Evolutionary conservation across 2,888 invertebrate genomes (phyloP).

Genomic region (Ectemnius continuus): DNA sequence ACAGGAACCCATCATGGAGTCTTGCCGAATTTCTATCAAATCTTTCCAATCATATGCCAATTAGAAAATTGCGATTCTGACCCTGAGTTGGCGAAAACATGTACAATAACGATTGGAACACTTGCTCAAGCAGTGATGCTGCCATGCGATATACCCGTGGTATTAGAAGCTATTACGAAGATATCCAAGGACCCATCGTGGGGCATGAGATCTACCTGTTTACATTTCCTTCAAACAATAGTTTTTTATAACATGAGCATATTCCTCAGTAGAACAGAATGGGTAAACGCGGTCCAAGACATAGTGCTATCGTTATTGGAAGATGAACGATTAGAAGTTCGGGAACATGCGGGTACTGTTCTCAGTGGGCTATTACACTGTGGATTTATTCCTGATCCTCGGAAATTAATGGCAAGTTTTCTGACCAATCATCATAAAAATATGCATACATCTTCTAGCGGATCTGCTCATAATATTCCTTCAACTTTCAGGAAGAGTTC

Average conservation of each 20-base stretch:
- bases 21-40: constrained; percentile 81
- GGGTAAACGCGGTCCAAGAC: constrained; percentile 81
- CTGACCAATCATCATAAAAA: background rate
- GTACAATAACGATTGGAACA: constrained; percentile 84
- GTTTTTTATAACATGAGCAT: constrained; percentile 86
- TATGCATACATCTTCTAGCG: background rate
- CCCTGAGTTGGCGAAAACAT: constrained; percentile 86
- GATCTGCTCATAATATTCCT: constrained; percentile 2
- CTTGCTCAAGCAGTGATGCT: constrained; percentile 84
- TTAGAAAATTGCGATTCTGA: constrained; percentile 89
- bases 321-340: constrained; percentile 88
- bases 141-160: constrained; percentile 81
- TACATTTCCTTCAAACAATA: constrained; percentile 85
- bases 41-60: constrained; percentile 84
- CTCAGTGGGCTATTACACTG: constrained; percentile 93
- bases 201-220: constrained; percentile 84
- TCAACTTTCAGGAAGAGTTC: constrained; percentile 79
- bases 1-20: constrained; percentile 76
- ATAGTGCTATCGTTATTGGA: constrained; percentile 85
- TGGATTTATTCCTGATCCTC: constrained; percentile 84
- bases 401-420: constrained; percentile 80
- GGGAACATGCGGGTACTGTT: constrained; percentile 89
- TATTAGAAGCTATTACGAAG: constrained; percentile 80
- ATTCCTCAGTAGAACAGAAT: constrained; percentile 79
- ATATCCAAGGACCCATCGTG: constrained; percentile 81